These are phyloP conservation scores for Penaeus chinensis DNA, from an alignment of 1,140 invertebrate species.

Conservation along the genomic window DNA sequence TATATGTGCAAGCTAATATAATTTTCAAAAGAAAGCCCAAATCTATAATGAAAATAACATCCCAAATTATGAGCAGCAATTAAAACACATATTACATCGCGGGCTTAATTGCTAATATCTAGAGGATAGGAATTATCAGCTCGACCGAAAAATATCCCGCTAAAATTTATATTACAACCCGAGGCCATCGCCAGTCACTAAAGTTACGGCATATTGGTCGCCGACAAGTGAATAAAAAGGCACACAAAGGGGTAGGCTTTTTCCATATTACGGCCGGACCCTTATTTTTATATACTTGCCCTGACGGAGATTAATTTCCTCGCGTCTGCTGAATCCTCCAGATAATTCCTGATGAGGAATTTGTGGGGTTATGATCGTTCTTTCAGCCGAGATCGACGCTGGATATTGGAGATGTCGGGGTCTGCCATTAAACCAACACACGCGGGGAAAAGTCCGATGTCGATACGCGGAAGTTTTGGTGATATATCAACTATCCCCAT, in stretches of 20 bases:
- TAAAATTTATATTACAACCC: conserved; percentile 57
- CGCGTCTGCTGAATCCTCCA: neutral
- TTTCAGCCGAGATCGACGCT: no score
- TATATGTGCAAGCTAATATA: no score
- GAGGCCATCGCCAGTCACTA: conserved; percentile 38
- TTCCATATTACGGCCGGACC: conserved; percentile 43
- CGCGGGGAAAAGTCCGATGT: no score
- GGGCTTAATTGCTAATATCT: conserved; percentile 54
- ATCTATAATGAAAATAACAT: conserved; percentile 53
- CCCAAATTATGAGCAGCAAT: conserved; percentile 46
- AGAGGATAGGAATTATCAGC: conserved; percentile 50
- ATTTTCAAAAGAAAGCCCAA: conserved; percentile 7
- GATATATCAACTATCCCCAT: no score
- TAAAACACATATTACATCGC: conserved; percentile 46
- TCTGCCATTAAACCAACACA: no score
- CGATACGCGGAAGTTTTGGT: no score
- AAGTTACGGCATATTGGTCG: conserved; percentile 54
- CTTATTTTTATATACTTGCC: conserved; percentile 44
- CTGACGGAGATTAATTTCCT: conserved; percentile 51
- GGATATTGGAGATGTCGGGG: no score
- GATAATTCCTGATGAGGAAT: neutral
- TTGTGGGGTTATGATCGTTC: no score
- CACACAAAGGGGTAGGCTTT: conserved; percentile 34
- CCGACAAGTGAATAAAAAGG: conserved; percentile 53
- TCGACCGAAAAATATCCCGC: conserved; percentile 44